Conservation (phyloP, 2,888 invertebrate species). For the Drosophila vallismaia region DNA sequence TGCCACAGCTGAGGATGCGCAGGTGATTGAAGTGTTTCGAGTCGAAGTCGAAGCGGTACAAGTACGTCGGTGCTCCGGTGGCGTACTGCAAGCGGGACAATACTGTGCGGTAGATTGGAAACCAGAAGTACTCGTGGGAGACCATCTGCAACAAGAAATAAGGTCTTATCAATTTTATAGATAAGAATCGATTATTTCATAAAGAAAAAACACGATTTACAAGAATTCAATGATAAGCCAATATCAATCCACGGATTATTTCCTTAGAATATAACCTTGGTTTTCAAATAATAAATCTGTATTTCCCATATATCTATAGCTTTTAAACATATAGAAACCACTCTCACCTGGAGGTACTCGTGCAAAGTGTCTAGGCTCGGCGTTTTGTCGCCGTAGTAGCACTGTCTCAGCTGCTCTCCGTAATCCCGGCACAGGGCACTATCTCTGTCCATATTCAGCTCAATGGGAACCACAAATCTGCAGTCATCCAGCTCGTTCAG, state of each 20-base stretch:
- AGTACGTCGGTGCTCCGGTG: slow-evolving; percentile 79
- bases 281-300: background rate
- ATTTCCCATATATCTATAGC: too few relatives aligned
- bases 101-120: slow-evolving; percentile 83
- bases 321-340: background rate
- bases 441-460: slow-evolving; percentile 79
- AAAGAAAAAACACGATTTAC: too few relatives aligned
- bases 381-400: slow-evolving; percentile 80
- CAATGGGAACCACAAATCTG: slow-evolving; percentile 81
- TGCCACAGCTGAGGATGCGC: slow-evolving; percentile 82
- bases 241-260: background rate
- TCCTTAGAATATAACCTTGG: background rate
- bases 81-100: slow-evolving; percentile 80
- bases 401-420: slow-evolving; percentile 76
- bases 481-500: slow-evolving; percentile 81
- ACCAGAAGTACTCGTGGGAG: slow-evolving; percentile 83
- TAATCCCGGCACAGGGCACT: slow-evolving; percentile 80
- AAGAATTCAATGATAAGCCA: too few relatives aligned
- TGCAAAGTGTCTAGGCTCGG: slow-evolving; percentile 83
- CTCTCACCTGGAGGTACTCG: slow-evolving; percentile 80
- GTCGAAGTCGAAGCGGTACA: slow-evolving; percentile 83
- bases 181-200: too few relatives aligned
- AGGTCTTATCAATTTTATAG: too few relatives aligned
- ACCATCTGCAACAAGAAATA: slow-evolving; percentile 75
- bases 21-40: slow-evolving; percentile 83